A percentile compares a stretch with the other conserved stretches of the same genome.
Evolutionary conservation across 1,140 invertebrate genomes (phyloP).

Genomic region (Helicoverpa zea): DNA sequence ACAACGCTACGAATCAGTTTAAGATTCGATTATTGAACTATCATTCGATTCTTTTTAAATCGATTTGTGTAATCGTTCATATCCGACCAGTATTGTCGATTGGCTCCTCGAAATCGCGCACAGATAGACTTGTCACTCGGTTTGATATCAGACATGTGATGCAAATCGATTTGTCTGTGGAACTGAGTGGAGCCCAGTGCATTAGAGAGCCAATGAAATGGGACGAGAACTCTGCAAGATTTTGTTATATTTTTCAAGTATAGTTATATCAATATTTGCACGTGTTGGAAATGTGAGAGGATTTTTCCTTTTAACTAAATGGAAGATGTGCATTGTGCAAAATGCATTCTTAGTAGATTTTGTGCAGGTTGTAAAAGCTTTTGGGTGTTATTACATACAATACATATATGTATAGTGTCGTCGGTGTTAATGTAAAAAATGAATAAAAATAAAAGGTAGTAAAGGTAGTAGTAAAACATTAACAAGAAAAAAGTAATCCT

Average conservation of each 20-base stretch:
- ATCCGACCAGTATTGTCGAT: not conserved
- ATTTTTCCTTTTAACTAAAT: constrained; percentile 33
- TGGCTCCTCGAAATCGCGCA: constrained; percentile 10
- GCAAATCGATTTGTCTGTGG: constrained; percentile 27
- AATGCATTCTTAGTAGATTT: not conserved
- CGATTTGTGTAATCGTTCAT: not conserved
- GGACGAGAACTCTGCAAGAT: too few relatives aligned
- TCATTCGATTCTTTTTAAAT: not conserved
- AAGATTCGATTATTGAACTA: not conserved
- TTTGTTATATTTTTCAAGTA: not conserved
- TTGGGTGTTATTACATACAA: not conserved
- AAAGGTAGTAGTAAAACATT: too few relatives aligned
- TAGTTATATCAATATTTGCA: constrained; percentile 12
- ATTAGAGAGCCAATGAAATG: constrained; percentile 2
- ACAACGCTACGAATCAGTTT: constrained; percentile 1
- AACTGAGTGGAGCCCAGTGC: not conserved
- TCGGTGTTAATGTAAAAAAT: not conserved
- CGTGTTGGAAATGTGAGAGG: not conserved
- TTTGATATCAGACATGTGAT: constrained; percentile 10
- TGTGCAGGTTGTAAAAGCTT: not conserved
- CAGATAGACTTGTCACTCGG: constrained; percentile 8
- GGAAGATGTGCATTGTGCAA: constrained; percentile 15
- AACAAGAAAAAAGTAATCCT: not conserved
- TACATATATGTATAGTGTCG: not conserved
- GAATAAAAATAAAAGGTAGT: too few relatives aligned